phyloP scores from a whole-genome alignment of 2,888 invertebrate genomes.

The Eupithecia pulchellata region DNA sequence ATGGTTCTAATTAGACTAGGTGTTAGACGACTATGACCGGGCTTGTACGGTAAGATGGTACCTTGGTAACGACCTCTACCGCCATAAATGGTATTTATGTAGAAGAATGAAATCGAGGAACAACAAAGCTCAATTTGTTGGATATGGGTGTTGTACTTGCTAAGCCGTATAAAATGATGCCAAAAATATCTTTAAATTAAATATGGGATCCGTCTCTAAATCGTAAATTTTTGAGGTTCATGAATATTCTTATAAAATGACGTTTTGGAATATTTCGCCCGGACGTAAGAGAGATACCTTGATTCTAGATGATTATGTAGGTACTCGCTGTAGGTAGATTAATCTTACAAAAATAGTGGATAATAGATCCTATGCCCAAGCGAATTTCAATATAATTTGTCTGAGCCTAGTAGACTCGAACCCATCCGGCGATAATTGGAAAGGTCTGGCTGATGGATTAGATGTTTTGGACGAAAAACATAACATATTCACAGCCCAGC shows the following conservation, averaged over 20 bases:
- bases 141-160: too few relatives aligned
- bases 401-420: background rate
- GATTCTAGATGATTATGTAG: background rate
- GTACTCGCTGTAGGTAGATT: background rate
- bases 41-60: background rate
- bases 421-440: background rate
- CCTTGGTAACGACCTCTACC: background rate
- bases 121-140: too few relatives aligned
- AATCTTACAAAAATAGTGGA: background rate
- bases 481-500: background rate
- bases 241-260: too few relatives aligned
- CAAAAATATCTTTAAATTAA: too few relatives aligned
- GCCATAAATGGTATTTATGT: too few relatives aligned
- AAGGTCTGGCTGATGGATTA: background rate
- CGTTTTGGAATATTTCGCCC: too few relatives aligned
- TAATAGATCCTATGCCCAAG: background rate
- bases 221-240: too few relatives aligned
- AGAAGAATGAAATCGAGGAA: too few relatives aligned
- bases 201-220: too few relatives aligned
- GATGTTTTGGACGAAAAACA: background rate
- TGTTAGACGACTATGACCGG: background rate
- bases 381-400: constrained; percentile 9
- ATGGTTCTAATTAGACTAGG: background rate
- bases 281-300: background rate
- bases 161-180: too few relatives aligned